These are phyloP conservation scores for Strigops habroptila DNA, from an alignment of 2,113 vertebrate species.

Conservation along the genomic window DNA sequence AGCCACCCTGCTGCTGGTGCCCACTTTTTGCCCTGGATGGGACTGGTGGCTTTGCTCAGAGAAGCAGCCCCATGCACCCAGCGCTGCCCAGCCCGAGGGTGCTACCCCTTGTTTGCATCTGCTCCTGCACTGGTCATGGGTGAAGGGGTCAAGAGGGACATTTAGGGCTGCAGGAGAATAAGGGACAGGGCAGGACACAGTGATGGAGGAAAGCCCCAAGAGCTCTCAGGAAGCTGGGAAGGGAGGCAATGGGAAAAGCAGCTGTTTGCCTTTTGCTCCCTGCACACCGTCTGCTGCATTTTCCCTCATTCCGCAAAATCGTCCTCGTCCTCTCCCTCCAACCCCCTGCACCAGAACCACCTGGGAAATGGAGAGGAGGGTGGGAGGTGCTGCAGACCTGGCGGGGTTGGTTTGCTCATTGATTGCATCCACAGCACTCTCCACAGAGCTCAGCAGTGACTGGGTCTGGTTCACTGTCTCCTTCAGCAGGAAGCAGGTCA, in stretches of 20 bases:
- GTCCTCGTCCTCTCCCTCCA: background rate
- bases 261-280: rapidly evolving
- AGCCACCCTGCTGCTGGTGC: background rate
- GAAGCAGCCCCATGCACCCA: background rate
- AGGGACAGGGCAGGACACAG: background rate
- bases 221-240: background rate
- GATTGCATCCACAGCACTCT: slow-evolving; percentile 94
- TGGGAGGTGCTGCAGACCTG: slow-evolving; percentile 70
- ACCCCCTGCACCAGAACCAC: too few relatives aligned
- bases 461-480: slow-evolving; percentile 96
- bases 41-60: rapidly evolving
- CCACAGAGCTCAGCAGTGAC: slow-evolving; percentile 92
- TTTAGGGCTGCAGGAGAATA: background rate
- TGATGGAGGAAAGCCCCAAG: rapidly evolving
- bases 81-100: rapidly evolving
- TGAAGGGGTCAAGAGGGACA: background rate
- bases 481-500: slow-evolving; percentile 95
- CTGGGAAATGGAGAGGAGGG: background rate
- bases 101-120: background rate
- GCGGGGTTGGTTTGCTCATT: slow-evolving; percentile 90
- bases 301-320: rapidly evolving
- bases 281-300: rapidly evolving
- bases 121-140: rapidly evolving
- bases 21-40: background rate
- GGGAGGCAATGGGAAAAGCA: background rate